Percentiles rank a stretch among this genome's conserved stretches.
Evolutionary conservation across 2,888 invertebrate genomes (phyloP).

Genomic region (Pachydiplax longipennis): DNA sequence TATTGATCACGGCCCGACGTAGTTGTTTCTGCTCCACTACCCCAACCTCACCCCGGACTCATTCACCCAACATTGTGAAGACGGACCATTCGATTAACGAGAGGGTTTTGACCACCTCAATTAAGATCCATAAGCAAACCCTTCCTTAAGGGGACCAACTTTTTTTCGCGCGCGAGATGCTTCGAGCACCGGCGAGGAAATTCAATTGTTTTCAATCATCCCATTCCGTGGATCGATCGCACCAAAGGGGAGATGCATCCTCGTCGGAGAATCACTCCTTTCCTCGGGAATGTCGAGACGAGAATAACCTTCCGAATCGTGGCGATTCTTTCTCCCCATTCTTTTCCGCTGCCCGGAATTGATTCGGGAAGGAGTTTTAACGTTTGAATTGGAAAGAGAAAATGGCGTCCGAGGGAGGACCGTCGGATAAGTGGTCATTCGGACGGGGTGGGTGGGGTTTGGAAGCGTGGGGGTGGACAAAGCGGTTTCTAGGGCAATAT

Average conservation of each 20-base stretch:
- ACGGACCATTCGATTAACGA: no score
- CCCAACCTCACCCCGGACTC: no score
- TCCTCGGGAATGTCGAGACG: not conserved
- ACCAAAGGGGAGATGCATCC: not conserved
- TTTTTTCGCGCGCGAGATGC: no score
- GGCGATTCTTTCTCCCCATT: not conserved
- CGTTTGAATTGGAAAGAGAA: not conserved
- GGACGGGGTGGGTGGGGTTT: not conserved
- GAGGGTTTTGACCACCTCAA: no score
- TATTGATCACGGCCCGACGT: no score
- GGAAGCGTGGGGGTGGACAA: not conserved
- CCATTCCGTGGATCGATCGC: not conserved
- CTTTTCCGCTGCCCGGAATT: not conserved
- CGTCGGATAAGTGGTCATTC: not conserved
- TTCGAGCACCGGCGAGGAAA: no score
- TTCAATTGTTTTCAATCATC: not conserved
- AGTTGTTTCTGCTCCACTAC: no score
- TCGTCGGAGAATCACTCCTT: not conserved
- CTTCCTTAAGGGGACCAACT: no score
- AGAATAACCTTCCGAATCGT: not conserved
- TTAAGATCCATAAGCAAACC: no score
- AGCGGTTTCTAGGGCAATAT: not conserved
- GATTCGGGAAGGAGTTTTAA: not conserved
- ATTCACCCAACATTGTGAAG: no score
- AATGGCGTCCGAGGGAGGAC: not conserved